A percentile compares a stretch with the other conserved stretches of the same genome.
phyloP scores from a whole-genome alignment of 2,888 invertebrate genomes.

The Agrochola circellaris region DNA sequence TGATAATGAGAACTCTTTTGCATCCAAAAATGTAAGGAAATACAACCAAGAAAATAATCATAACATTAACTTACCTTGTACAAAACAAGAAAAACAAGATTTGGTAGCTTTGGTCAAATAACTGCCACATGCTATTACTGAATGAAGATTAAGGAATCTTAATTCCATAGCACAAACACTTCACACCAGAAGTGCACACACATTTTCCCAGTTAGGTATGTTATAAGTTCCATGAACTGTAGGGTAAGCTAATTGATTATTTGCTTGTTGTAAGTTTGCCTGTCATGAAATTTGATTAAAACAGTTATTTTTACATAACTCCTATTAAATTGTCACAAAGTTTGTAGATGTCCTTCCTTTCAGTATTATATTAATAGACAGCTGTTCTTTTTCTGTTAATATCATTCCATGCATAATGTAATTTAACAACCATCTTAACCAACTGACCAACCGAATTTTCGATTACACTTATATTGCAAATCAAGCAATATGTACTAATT shows the following conservation, averaged over 20 bases:
- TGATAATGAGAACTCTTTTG: neutral
- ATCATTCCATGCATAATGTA: neutral
- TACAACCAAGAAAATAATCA: neutral
- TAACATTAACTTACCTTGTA: neutral
- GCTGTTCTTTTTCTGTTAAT: neutral
- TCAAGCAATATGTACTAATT: conserved; percentile 4
- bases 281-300: neutral
- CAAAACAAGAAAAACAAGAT: conserved; percentile 2
- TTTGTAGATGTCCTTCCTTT: neutral
- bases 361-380: too few species aligned
- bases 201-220: neutral
- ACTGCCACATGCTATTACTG: neutral
- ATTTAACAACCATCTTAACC: neutral
- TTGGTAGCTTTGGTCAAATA: neutral
- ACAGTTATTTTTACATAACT: neutral
- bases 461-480: neutral
- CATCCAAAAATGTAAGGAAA: neutral
- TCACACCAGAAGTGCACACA: neutral
- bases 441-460: neutral
- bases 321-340: neutral
- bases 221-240: neutral
- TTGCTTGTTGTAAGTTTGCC: neutral
- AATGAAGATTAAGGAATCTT: neutral
- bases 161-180: neutral
- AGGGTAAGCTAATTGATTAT: neutral